Conservation (phyloP, 2,113 vertebrate genomes). For the Antennarius striatus region DNA sequence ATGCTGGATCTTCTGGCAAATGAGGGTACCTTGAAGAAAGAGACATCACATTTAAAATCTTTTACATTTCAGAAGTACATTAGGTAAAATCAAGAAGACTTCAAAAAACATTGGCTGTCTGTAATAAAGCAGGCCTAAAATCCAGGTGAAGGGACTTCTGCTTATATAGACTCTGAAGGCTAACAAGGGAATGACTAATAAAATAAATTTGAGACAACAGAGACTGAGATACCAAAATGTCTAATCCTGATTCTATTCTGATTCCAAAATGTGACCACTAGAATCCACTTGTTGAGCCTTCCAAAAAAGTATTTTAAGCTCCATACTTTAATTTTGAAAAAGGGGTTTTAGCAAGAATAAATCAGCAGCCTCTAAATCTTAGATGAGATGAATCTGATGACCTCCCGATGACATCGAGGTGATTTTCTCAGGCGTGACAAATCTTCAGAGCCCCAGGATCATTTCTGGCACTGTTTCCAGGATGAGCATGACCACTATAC, state of each 20-base stretch:
- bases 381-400: neutral
- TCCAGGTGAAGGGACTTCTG: too few relatives aligned
- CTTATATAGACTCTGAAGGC: too few relatives aligned
- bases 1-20: conserved; percentile 94
- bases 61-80: too few relatives aligned
- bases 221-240: neutral
- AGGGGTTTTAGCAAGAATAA: neutral
- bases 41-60: conserved; percentile 10
- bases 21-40: conserved; percentile 86
- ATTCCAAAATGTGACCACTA: neutral
- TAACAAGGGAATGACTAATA: too few relatives aligned
- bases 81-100: too few relatives aligned
- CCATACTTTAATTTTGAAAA: neutral
- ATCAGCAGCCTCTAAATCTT: neutral
- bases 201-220: too few relatives aligned
- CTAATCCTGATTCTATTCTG: neutral
- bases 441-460: neutral
- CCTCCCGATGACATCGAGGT: neutral
- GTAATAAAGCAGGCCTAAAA: too few relatives aligned
- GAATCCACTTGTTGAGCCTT: neutral
- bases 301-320: neutral
- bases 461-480: neutral
- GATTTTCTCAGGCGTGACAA: neutral
- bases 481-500: neutral
- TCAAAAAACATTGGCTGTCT: too few relatives aligned